Base-by-base conservation (phyloP, 2,113 vertebrate species). In the Alexandromys fortis region DNA sequence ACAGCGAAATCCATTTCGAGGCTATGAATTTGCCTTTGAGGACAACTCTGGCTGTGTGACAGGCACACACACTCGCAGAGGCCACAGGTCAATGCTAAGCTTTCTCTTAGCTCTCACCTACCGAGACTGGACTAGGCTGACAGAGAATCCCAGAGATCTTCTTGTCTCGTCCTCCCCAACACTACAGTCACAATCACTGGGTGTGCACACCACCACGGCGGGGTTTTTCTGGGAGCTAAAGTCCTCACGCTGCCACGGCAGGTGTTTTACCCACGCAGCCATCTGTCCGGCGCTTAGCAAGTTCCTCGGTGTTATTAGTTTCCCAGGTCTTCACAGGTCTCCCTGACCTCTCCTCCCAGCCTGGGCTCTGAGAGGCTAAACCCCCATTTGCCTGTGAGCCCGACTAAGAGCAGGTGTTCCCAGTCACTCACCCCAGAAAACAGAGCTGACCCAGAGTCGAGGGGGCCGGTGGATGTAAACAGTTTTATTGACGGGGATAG, bases 381-480 rank as follows among this genome's bases (percentile, higher is more conserved):
- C 21, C 52, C 21, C 35, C 12, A 16, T 82, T 61, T 61, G 52
- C 22, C 35, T 24, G 21, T 28, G 55, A 81, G 30, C 7, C 16
- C 5, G 16, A 33, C 47, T 55, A 55, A 22, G 33, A 55, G 49
- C 85, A 49, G 70, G 33, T 52, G 28, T 19, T 19, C 49, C 30
- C 0, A 3, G 75, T 76, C 91, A 1, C 68, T 76, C 91, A 1
- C 68, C 73, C 67, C 8, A 30, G 67, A 26, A 70, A 68, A 96
- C 91, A 96, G 85, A 96, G 77, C 79, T 55, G 72, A 96, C 52
- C 11, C 78, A 30, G 90, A 97, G 75, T 28, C 93, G 0, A 52
- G 38, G 86, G 95, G 97, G 97, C 96, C 96, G 97, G 98, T 95
- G 96, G 98, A 98, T 98, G 98, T 98, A 98, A 98, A 97, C 98